Conservation (phyloP, 2,888 invertebrate species). For the Torymus tubicola region DNA sequence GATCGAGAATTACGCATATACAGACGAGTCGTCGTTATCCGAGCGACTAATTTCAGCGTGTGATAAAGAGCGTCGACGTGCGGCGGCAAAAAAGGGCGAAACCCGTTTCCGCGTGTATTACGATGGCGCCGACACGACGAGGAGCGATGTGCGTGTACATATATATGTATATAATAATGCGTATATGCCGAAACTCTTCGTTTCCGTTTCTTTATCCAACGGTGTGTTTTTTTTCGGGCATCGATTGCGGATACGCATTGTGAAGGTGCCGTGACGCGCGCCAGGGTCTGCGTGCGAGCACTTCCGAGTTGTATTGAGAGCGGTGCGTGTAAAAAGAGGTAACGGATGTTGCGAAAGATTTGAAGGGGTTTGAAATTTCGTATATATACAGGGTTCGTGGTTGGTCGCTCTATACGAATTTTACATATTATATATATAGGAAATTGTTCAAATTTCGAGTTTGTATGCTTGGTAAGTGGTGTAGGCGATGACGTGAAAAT, state of each 20-base stretch:
- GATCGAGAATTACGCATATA: neutral
- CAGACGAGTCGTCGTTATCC: neutral
- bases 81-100: conserved; percentile 1
- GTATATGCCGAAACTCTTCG: neutral
- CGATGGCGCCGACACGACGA: neutral
- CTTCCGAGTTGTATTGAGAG: no score
- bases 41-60: conserved; percentile 30
- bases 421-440: no score
- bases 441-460: no score
- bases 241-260: conserved; percentile 26
- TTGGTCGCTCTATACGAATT: no score
- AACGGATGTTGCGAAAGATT: neutral
- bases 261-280: neutral
- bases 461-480: neutral
- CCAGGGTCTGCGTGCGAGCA: no score
- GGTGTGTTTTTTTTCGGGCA: conserved; percentile 4
- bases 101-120: neutral
- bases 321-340: neutral
- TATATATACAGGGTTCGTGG: no score
- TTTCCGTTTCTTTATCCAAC: conserved; percentile 15
- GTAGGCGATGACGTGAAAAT: neutral
- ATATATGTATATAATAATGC: no score
- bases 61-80: conserved; percentile 2
- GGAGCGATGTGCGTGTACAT: no score
- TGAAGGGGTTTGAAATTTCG: no score